Conservation (phyloP, 2,113 vertebrate genomes). For the Thunnus thynnus region DNA sequence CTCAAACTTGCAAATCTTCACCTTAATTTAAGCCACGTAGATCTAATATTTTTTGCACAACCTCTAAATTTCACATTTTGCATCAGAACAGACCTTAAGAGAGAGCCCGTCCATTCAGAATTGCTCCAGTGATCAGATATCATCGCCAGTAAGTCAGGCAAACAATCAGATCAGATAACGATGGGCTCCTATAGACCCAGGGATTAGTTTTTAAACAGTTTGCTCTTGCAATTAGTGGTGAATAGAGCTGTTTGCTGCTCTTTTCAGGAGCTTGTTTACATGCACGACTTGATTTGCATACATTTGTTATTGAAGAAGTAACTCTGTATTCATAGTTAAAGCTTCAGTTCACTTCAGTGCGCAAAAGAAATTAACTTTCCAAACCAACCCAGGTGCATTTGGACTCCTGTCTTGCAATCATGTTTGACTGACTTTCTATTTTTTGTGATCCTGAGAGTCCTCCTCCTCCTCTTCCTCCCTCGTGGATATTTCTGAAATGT, state of each 20-base stretch:
- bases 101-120: not conserved
- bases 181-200: not conserved
- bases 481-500: not conserved
- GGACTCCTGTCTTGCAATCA: not conserved
- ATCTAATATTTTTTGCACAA: not conserved
- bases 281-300: slow-evolving; percentile 24
- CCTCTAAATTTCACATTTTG: not conserved
- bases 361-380: not conserved
- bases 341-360: not conserved
- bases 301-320: not conserved
- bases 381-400: not conserved
- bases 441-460: not conserved
- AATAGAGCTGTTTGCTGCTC: slow-evolving; percentile 9
- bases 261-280: slow-evolving; percentile 7
- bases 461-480: not conserved
- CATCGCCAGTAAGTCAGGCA: not conserved
- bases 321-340: not conserved
- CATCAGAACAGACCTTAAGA: not conserved
- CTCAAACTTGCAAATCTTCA: not conserved
- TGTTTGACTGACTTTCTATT: not conserved
- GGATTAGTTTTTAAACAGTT: not conserved
- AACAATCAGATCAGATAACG: not conserved
- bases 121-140: not conserved
- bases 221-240: not conserved
- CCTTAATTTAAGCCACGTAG: too few species aligned